Base-by-base conservation (phyloP, 2,113 vertebrate species). In the Dryoscopus gambensis region DNA sequence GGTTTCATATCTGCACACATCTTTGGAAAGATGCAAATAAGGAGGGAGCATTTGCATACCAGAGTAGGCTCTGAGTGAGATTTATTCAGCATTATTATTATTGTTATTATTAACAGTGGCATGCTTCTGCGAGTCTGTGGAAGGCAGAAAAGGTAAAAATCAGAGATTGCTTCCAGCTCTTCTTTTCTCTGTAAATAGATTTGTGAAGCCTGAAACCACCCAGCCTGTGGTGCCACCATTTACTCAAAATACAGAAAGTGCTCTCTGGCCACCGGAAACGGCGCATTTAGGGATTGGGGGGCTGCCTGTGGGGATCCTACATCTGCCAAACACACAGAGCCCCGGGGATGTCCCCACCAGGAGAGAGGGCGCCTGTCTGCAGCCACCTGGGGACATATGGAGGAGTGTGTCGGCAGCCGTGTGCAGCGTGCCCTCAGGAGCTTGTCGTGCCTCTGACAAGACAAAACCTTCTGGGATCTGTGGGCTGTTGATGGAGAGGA, bases 21-120 rank as follows among this genome's bases (percentile, higher is more conserved):
- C 78, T 90, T 82, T 59, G 42, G 33, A 63, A 92, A 83, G 27
- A 92, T 94, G 93, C 76, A 87, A 87, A 90, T 90, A 39, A 88
- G 63, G 73, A 90, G 64, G 75, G 25, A 86, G 31, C 11, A 89
- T 90, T 86, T 92, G 76, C 69, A 69, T 92, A 68, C 69, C 35
- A 52, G 89, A 84, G 64, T 47, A 73, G 28, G 31, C 70, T 74
- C 46, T 0, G 1, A 90, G 50, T 59, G 68, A 77, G 68, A 84
- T 93, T 63, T 91, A 82, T 68, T 95, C 77, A 27, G 6, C 42
- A 39, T 25, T 70, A 40, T 46, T 93, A 37, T 47, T 93, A 14
- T 60, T 70, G 8, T 47, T 89, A 15, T 55, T 69, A 57, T 83
- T 67, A 74, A 57, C 59, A 27, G 68, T 22, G 13, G 15, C 8